A percentile compares a stretch with the other conserved stretches of the same genome.
These are phyloP conservation scores for Anoplopoma fimbria DNA, from an alignment of 2,113 vertebrate genomes.

Conservation along the genomic window DNA sequence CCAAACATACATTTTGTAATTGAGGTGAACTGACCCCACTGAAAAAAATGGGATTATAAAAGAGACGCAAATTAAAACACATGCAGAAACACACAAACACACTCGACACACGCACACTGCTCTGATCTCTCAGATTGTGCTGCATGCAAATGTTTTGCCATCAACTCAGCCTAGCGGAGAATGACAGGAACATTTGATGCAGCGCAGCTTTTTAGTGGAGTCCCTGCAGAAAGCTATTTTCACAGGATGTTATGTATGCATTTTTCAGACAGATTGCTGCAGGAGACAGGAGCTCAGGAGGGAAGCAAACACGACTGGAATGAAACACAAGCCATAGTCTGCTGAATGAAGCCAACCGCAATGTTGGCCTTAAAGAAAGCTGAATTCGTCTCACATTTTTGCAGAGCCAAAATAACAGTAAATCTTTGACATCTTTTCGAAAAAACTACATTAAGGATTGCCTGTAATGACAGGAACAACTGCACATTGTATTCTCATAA, in stretches of 20 bases:
- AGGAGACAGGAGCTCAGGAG: constrained; percentile 75
- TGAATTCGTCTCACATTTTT: constrained; percentile 42
- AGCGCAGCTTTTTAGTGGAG: constrained; percentile 69
- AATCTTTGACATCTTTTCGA: constrained; percentile 22
- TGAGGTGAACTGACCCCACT: constrained; percentile 3
- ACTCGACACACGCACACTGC: constrained; percentile 6
- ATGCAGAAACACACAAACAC: constrained; percentile 2
- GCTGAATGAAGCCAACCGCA: constrained; percentile 64
- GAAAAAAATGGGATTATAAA: neutral
- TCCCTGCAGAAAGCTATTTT: constrained; percentile 81
- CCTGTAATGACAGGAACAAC: neutral
- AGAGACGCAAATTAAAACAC: constrained; percentile 16
- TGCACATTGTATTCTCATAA: constrained; percentile 19
- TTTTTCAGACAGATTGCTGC: constrained; percentile 81
- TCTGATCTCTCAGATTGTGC: constrained; percentile 60
- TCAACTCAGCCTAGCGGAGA: constrained; percentile 68
- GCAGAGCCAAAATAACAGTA: constrained; percentile 43
- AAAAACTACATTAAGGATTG: neutral
- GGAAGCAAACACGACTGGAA: constrained; percentile 72
- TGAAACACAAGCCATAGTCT: constrained; percentile 67
- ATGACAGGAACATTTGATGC: constrained; percentile 78
- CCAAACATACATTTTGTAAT: neutral
- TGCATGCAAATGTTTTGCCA: constrained; percentile 78
- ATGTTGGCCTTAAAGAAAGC: constrained; percentile 40
- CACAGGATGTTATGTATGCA: constrained; percentile 78